phyloP scores from a whole-genome alignment of 2,888 invertebrate genomes.

The Theretra japonica region DNA sequence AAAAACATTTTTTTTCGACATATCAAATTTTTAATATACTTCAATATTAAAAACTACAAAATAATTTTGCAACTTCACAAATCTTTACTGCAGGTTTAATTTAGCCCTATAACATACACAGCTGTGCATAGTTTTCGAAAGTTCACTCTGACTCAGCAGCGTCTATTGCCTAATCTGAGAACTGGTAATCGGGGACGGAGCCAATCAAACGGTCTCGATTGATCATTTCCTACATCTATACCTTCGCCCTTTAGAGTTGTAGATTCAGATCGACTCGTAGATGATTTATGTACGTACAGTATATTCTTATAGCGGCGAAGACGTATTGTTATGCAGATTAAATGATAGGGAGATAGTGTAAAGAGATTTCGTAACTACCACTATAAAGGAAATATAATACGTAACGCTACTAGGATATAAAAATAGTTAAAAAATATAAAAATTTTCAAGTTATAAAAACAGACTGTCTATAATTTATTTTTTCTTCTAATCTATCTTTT shows the following conservation, averaged over 20 bases:
- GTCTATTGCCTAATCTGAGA: conserved; percentile 3
- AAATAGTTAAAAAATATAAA: too few relatives aligned
- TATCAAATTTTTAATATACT: not conserved
- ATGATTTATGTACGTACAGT: not conserved
- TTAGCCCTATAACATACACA: too few relatives aligned
- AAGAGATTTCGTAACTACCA: too few relatives aligned
- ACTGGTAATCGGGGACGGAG: not conserved
- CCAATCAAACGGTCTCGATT: conserved; percentile 3
- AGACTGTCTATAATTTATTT: too few relatives aligned
- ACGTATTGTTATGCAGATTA: too few relatives aligned
- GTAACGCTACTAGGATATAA: too few relatives aligned
- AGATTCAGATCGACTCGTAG: not conserved
- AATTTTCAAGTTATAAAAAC: too few relatives aligned
- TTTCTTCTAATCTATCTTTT: too few relatives aligned
- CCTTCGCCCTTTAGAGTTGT: not conserved
- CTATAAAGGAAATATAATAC: too few relatives aligned
- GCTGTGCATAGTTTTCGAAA: not conserved
- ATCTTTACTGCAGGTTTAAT: not conserved
- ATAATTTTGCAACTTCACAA: not conserved
- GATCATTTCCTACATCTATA: not conserved
- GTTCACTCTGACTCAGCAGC: not conserved
- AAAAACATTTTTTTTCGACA: too few relatives aligned
- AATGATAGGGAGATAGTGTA: too few relatives aligned
- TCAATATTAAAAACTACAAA: not conserved
- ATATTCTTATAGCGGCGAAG: not conserved